Percentiles rank a stretch among this genome's conserved stretches.
phyloP scores from a whole-genome alignment of 2,888 invertebrate genomes.

The Xestia sexstrigata region DNA sequence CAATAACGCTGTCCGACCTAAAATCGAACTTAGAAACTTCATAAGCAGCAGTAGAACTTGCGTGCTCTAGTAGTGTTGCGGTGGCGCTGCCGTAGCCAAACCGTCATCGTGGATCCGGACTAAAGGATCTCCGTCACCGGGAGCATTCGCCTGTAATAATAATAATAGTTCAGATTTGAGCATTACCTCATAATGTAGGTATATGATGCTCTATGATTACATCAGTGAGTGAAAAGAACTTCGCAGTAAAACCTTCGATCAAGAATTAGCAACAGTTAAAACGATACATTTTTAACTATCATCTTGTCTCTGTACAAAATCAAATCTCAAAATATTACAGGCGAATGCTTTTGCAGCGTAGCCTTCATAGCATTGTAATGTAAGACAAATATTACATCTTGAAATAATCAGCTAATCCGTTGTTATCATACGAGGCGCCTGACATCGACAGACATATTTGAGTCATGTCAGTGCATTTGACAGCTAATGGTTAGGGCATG shows the following conservation, averaged over 20 bases:
- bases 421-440: background rate
- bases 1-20: background rate
- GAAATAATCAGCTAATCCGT: slow-evolving; percentile 1
- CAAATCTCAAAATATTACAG: too few species aligned
- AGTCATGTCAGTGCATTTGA: background rate
- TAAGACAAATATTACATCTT: slow-evolving; percentile 1
- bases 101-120: background rate
- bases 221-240: too few species aligned
- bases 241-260: too few species aligned
- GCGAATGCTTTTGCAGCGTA: background rate
- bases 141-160: background rate
- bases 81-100: too few species aligned
- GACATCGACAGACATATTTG: slow-evolving; percentile 3
- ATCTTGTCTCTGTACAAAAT: too few species aligned
- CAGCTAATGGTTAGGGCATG: background rate
- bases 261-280: too few species aligned
- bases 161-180: too few species aligned
- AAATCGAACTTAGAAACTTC: background rate
- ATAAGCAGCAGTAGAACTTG: background rate
- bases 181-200: background rate
- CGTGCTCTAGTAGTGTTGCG: background rate
- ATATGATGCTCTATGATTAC: too few species aligned
- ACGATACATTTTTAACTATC: too few species aligned
- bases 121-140: background rate
- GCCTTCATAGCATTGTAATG: background rate